Base-by-base conservation (phyloP, 1,140 invertebrate genomes). In the Odontomachus brunneus region DNA sequence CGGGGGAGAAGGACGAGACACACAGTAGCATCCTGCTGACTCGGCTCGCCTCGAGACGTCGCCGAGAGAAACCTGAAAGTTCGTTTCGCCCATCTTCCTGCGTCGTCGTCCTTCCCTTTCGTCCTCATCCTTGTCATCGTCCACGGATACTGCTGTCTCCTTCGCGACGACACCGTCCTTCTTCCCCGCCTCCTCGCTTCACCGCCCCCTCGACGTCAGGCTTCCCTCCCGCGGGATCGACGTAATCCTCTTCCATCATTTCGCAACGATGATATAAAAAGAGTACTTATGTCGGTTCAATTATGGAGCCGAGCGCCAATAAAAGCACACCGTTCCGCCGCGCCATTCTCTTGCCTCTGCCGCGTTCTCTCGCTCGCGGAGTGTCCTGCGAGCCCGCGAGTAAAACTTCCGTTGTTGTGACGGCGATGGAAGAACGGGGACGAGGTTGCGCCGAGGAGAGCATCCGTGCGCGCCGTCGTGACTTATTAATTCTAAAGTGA, bases 221-320 rank as follows among this genome's bases (percentile, higher is more conserved):
- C 72, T 67, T 81, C 15, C 66, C 65, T 91, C 90, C 85, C 90
- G 60, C 29, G 90, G 89, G 90, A 89, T 89, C 78, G 67, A 72
- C 84, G 81, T 91, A 91, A 91, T 91, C 90, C 90, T 89, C 90
- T 91, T 88, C 88, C 87, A 90, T 91, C 89, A 90, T 91, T 90
- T 90, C 89, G 81, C 86, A 83, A 83, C 76, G 83, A 85, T 78
- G 87, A 88, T 88, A 88, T 83, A 87, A 91, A 90, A 90, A 90
- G 86, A 89, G 86, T 89, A 89, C 88, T 91, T 91, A 90, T 88
- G 88, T 88, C 88, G 86, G 85, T 91, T 91, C 90, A 90, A 91
- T 91, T 90, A 91, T 85, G 84, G 81, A 63, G 59, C 75, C 81
- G 57, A 80, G 48, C 67, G 71, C 80, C 84, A 89, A 90, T 88